Conservation (phyloP, 1,140 invertebrate species). For the Contarinia nasturtii region DNA sequence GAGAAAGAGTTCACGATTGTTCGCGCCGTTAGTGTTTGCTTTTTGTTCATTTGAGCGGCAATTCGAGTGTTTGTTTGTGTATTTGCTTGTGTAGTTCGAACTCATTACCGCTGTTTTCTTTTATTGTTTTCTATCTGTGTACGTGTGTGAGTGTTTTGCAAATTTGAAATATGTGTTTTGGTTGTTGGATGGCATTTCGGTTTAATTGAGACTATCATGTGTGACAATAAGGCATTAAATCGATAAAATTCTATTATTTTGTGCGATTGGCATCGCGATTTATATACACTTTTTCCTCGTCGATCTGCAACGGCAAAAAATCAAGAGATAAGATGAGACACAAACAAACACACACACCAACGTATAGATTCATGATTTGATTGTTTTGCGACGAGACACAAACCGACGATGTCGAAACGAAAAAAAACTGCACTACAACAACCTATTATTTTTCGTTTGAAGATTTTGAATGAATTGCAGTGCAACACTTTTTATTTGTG, state of each 20-base stretch:
- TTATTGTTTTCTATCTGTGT: neutral
- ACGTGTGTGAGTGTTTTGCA: neutral
- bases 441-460: too few species aligned
- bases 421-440: too few species aligned
- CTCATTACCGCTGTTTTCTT: neutral
- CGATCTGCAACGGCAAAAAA: neutral
- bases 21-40: neutral
- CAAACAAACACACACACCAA: neutral
- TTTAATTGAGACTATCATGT: slow-evolving; percentile 1
- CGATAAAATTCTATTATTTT: neutral
- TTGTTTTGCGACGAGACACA: neutral
- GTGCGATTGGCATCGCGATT: neutral
- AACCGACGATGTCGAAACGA: too few species aligned
- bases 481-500: too few species aligned
- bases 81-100: too few species aligned
- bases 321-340: neutral
- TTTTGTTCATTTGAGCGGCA: neutral
- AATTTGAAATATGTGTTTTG: slow-evolving; percentile 1
- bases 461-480: too few species aligned
- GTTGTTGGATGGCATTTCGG: neutral
- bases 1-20: too few species aligned
- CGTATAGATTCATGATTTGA: neutral
- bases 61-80: neutral
- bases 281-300: neutral
- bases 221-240: slow-evolving; percentile 2